These are phyloP conservation scores for Papilio machaon DNA, from an alignment of 1,140 invertebrate genomes.

Conservation along the genomic window DNA sequence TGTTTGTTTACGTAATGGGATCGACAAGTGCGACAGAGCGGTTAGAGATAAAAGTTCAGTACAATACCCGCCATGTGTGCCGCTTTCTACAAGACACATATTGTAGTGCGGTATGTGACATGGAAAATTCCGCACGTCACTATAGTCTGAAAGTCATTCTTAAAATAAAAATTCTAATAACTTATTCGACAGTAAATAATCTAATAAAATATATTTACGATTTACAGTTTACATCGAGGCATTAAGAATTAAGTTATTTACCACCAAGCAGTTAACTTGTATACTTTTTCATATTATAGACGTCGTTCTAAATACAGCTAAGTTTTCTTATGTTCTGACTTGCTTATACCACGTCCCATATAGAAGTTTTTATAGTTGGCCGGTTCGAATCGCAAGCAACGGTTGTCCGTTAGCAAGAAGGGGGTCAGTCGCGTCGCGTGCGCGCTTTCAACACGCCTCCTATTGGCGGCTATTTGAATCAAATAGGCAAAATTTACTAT, in stretches of 20 bases:
- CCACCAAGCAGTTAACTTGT: neutral
- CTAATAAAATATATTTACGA: neutral
- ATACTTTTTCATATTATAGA: neutral
- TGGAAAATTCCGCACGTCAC: slow-evolving; percentile 1
- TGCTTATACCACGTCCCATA: slow-evolving; percentile 18
- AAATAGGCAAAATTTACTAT: slow-evolving; percentile 39
- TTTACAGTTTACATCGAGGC: neutral
- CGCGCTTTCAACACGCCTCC: slow-evolving; percentile 67
- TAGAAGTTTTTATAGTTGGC: slow-evolving; percentile 24
- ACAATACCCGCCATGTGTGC: slow-evolving; percentile 28
- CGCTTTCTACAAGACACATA: slow-evolving; percentile 31
- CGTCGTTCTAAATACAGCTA: neutral
- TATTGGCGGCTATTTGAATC: slow-evolving; percentile 61
- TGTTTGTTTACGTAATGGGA: slow-evolving; percentile 58
- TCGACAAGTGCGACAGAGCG: slow-evolving; percentile 49
- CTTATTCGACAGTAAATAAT: neutral
- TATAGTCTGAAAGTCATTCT: neutral
- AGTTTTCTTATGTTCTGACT: neutral
- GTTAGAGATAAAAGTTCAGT: slow-evolving; percentile 43
- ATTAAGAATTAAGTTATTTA: neutral
- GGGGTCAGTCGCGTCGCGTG: slow-evolving; percentile 72
- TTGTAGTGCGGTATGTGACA: slow-evolving; percentile 12
- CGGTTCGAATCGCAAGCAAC: slow-evolving; percentile 51
- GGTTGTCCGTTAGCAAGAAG: slow-evolving; percentile 76
- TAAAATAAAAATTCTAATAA: neutral